A percentile compares a stretch with the other conserved stretches of the same genome.
Evolutionary conservation across 2,113 vertebrate genomes (phyloP).

Genomic region (Sialia sialis): DNA sequence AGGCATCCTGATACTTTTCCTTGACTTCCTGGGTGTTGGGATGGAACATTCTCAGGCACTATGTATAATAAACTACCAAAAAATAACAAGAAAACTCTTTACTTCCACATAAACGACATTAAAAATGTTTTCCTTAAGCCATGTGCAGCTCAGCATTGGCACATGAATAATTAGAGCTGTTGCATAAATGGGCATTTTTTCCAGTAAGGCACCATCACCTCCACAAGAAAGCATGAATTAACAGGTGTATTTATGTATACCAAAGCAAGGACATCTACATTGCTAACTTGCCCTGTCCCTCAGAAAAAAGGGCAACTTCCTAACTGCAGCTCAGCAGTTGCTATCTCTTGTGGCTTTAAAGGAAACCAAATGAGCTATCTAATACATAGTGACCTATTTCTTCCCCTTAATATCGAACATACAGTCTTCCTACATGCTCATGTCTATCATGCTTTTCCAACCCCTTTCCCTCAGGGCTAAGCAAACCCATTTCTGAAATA

Average conservation of each 20-base stretch:
- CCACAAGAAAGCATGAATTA: background rate
- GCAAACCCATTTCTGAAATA: slow-evolving; percentile 17
- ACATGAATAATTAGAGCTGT: background rate
- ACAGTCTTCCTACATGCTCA: background rate
- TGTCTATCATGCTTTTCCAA: background rate
- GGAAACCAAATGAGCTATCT: background rate
- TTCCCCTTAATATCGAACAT: background rate
- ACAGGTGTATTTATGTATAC: background rate
- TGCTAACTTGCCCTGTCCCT: background rate
- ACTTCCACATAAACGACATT: background rate
- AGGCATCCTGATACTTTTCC: background rate
- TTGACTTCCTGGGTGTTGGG: background rate
- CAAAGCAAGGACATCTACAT: background rate
- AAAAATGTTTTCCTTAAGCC: background rate
- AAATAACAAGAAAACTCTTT: background rate
- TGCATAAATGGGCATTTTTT: background rate
- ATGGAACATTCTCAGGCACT: background rate
- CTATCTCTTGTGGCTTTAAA: background rate
- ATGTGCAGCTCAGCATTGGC: background rate
- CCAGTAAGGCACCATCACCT: background rate
- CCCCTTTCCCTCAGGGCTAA: background rate
- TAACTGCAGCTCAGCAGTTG: background rate
- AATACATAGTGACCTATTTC: background rate
- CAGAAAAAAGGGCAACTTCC: background rate
- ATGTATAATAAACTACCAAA: background rate